Evolutionary conservation across 1,140 invertebrate species (phyloP).

Genomic region (Polypedilum pembai): DNA sequence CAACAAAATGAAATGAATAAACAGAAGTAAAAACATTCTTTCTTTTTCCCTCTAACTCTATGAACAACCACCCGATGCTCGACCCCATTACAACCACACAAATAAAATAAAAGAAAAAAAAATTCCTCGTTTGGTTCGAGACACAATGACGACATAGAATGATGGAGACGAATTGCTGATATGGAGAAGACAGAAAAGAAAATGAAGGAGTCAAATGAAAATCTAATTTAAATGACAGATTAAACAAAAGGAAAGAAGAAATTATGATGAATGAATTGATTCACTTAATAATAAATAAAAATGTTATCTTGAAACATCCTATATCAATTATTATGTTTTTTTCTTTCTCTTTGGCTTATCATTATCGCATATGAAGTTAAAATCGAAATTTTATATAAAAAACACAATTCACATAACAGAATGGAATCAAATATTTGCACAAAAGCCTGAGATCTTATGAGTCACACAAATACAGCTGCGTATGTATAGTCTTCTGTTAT

Average conservation of each 20-base stretch:
- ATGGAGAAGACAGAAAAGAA: neutral
- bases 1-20: constrained; percentile 12
- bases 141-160: constrained; percentile 19
- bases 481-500: neutral
- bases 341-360: no score
- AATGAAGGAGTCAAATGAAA: constrained; percentile 15
- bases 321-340: no score
- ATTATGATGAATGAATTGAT: neutral
- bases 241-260: neutral
- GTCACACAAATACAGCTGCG: constrained; percentile 27
- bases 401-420: no score
- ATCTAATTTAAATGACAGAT: constrained; percentile 24
- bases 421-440: constrained; percentile 24
- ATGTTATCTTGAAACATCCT: no score
- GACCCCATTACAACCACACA: neutral
- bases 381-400: no score
- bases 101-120: neutral
- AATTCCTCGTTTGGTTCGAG: neutral
- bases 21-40: constrained; percentile 23
- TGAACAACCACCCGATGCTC: neutral
- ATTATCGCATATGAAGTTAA: no score
- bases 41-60: neutral
- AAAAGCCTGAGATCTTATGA: constrained; percentile 10
- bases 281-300: no score
- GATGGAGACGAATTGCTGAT: constrained; percentile 21